Conservation (phyloP, 2,888 invertebrate species). For the Philaethria dido region DNA sequence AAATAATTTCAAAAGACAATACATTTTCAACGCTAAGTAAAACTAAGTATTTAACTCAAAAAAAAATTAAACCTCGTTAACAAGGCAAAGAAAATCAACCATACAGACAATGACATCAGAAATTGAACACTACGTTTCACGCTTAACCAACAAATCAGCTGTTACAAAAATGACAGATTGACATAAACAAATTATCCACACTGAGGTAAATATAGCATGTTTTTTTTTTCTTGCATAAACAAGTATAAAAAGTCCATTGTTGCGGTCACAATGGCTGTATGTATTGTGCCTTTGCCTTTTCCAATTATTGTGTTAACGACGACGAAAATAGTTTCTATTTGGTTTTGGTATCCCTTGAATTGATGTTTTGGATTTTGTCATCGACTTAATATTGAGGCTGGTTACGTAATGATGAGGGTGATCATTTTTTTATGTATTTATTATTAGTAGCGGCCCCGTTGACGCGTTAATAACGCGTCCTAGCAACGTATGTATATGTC, state of each 20-base stretch:
- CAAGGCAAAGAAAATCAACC: slow-evolving; percentile 23
- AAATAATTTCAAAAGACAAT: background rate
- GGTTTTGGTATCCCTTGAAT: slow-evolving; percentile 2
- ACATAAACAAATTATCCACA: slow-evolving; percentile 41
- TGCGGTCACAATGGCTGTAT: slow-evolving; percentile 28
- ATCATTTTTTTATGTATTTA: too few relatives aligned
- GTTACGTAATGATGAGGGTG: background rate
- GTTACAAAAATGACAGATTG: slow-evolving; percentile 30
- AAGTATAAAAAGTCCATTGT: slow-evolving; percentile 35
- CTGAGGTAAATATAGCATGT: slow-evolving; percentile 37
- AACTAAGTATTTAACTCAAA: background rate
- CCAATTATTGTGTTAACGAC: slow-evolving; percentile 32
- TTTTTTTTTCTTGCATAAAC: slow-evolving; percentile 35
- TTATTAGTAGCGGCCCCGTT: too few relatives aligned
- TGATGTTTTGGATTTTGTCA: slow-evolving; percentile 5
- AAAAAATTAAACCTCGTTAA: slow-evolving; percentile 5
- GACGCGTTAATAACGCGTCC: too few relatives aligned
- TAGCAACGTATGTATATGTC: too few relatives aligned
- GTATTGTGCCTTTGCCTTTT: slow-evolving; percentile 31
- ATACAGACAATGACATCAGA: slow-evolving; percentile 18
- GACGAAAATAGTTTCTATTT: slow-evolving; percentile 22
- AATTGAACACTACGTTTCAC: slow-evolving; percentile 25
- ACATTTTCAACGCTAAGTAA: background rate
- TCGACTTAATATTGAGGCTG: background rate
- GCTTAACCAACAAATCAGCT: slow-evolving; percentile 28